Evolutionary conservation across 2,113 vertebrate genomes (phyloP).

Genomic region (Tragelaphus strepsiceros): DNA sequence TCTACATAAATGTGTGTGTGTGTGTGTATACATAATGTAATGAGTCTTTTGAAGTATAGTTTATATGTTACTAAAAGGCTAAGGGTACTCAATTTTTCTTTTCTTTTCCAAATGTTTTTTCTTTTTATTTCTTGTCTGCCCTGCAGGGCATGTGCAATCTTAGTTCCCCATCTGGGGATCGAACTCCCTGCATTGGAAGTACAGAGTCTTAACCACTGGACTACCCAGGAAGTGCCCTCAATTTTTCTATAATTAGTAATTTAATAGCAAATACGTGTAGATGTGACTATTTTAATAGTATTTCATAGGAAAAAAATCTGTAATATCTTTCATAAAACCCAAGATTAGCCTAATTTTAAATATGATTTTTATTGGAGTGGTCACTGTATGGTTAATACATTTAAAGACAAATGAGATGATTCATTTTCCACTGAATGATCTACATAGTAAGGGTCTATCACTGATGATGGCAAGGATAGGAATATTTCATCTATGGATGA

Average conservation of each 20-base stretch:
- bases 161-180: not conserved
- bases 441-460: not conserved
- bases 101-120: not conserved
- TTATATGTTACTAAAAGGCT: not conserved
- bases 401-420: not conserved
- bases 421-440: not conserved
- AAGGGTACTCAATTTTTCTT: not conserved
- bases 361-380: not conserved
- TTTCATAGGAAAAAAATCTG: not conserved
- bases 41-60: not conserved
- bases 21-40: not conserved
- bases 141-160: not conserved
- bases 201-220: not conserved
- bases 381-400: not conserved
- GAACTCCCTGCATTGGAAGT: not conserved
- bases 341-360: not conserved
- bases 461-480: not conserved
- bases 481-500: not conserved
- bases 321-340: not conserved
- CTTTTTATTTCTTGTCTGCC: not conserved
- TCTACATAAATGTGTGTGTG: not conserved
- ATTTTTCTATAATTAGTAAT: not conserved
- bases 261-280: not conserved
- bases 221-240: not conserved
- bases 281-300: not conserved